Base-by-base conservation (phyloP, 2,113 vertebrate species). In the Vulpes ferrilata region DNA sequence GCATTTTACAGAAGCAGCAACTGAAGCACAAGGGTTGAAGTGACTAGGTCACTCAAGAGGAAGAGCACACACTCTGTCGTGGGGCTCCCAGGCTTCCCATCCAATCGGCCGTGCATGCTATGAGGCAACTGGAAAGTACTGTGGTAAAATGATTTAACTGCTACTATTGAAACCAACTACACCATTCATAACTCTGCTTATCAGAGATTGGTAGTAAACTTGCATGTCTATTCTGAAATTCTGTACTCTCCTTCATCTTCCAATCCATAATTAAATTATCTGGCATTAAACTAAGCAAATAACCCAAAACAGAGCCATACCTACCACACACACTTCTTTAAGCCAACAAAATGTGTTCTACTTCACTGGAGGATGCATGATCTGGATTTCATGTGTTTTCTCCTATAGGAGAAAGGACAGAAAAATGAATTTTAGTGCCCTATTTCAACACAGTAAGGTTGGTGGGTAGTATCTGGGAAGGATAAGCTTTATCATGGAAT, bases 1-100 rank as follows among this genome's bases (percentile, higher is more conserved):
- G 8, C 38, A 7, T 43, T 91, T 96, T 19, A 23, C 10, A 95
- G 93, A 64, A 60, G 43, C 69, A 59, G 74, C 96, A 94, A 78
- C 85, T 0, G 15, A 94, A 30, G 48, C 20, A 30, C 16, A 48
- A 23, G 60, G 30, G 6, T 7, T 16, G 11, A n/a, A 38, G 35
- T 38, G 90, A 57, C 25, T 0, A 16, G 81, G 11, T 85, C 43
- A 23, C 17, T 38, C 9, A 13, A 27, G 76, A 64, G 5, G 32
- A 35, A 8, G 48, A 22, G 9, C 32, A n/a, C 59, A 1, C 17
- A 1, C 51, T 65, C 91, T 59, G 7, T 81, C 69, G 59, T 9
- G 15, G 43, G n/a, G 67, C 27, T 15, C 67, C 20, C 1, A 57
- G 32, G 51, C 11, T n/a, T 85, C 80, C 76, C 20, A 1, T 11